Conservation (phyloP, 1,140 invertebrate species). For the Drosophila ficusphila region DNA sequence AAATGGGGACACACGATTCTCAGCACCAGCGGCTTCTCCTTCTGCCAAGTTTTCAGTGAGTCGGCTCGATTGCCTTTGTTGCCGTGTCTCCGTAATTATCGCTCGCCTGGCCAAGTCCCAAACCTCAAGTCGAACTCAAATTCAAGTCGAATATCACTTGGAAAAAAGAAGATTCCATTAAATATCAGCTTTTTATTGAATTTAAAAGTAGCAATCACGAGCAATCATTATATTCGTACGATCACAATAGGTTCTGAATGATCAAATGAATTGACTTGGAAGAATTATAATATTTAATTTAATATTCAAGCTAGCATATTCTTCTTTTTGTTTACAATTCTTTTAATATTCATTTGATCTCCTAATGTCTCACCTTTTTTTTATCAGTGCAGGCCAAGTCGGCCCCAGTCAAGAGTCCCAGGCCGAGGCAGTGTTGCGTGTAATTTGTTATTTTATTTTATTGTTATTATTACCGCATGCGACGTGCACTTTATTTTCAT, state of each 20-base stretch:
- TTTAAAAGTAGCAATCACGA: too few species aligned
- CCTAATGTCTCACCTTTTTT: too few species aligned
- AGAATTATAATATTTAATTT: too few species aligned
- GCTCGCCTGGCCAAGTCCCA: conserved; percentile 65
- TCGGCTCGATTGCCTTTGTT: conserved; percentile 68
- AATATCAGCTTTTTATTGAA: too few species aligned
- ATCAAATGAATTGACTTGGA: too few species aligned
- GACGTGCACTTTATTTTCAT: conserved; percentile 83
- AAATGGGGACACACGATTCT: conserved; percentile 73
- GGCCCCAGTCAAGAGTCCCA: conserved; percentile 20
- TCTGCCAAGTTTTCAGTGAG: conserved; percentile 39
- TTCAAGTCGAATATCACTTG: conserved; percentile 40
- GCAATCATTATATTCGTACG: too few species aligned
- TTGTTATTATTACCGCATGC: conserved; percentile 83
- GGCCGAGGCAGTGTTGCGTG: conserved; percentile 74
- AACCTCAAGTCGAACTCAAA: conserved; percentile 30
- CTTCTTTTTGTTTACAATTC: too few species aligned
- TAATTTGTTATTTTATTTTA: conserved; percentile 84
- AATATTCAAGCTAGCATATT: too few species aligned
- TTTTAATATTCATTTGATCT: too few species aligned
- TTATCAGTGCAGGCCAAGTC: conserved; percentile 25
- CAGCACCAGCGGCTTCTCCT: conserved; percentile 30
- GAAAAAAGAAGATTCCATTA: neutral
- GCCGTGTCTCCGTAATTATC: conserved; percentile 75
- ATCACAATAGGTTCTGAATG: too few species aligned